Base-by-base conservation (phyloP, 2,113 vertebrate species). In the Proterorhinus semilunaris region DNA sequence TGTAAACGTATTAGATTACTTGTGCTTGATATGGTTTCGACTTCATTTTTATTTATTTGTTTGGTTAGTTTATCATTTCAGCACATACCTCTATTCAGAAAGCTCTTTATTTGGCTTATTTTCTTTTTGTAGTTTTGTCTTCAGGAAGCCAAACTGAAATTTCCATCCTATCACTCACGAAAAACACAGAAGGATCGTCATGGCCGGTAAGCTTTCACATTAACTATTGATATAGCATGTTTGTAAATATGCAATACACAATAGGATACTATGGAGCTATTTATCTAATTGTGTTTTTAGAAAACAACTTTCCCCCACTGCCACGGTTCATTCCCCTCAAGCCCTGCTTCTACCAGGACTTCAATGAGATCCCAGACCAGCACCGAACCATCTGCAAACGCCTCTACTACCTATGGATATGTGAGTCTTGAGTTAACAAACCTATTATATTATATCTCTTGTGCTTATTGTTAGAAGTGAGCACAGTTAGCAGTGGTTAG, bases 281-380 rank as follows among this genome's bases (percentile, higher is more conserved):
- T 74, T 11, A 84, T 55, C 47, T 71, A n/a, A 6, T 17, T 46
- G 8, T 70, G 45, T 78, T 83, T 55, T 15, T 88, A 99, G 98
- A 98, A 85, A 97, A 99, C 93, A 99, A 99, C 88, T 99, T 99
- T 72, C 98, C 98, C 48, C 97, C 96, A 1, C 89, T 99, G 75
- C 98, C 98, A 12, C 92, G 90, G 9, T 98, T 99, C 92, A 97
- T 98, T 88, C 97, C 96, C 0, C 87, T 99, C 84, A 99, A 95
- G 93, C 98, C 98, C 8, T 99, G 98, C 86, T 99, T 99, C 88
- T 98, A 99, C 86, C 98, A 99, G 83, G 96, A 99, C 86, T 98
- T 99, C 9, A 96, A 98, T 1, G 97, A 96, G 0, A 99, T 99
- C 78, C 98, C 98, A 0, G 95, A 96, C 1, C 93, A 94, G 71